A percentile compares a stretch with the other conserved stretches of the same genome.
These are phyloP conservation scores for Catharus minimus DNA, from an alignment of 2,113 vertebrate species.

Conservation along the genomic window DNA sequence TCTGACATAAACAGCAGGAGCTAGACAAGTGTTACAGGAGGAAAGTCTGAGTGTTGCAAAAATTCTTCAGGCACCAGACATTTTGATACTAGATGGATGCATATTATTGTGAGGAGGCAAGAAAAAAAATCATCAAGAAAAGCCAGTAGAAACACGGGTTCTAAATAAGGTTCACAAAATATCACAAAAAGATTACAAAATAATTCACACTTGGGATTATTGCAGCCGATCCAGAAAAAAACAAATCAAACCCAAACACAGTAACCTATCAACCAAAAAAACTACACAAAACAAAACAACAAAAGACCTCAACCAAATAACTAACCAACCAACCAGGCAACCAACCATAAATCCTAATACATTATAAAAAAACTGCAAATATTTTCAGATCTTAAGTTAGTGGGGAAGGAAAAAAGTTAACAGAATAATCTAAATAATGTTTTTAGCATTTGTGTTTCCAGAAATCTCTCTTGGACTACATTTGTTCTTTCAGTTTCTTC, in stretches of 20 bases:
- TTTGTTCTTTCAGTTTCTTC: neutral
- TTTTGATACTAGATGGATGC: neutral
- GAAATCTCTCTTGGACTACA: neutral
- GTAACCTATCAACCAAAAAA: neutral
- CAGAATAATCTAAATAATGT: neutral
- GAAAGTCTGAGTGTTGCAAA: neutral
- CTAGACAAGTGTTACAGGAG: neutral
- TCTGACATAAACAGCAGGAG: neutral
- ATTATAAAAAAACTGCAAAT: neutral
- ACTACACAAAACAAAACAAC: neutral
- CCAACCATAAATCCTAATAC: neutral
- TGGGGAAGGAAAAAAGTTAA: neutral
- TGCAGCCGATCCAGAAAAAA: neutral
- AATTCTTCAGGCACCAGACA: neutral
- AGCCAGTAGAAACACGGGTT: neutral
- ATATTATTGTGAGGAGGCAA: neutral
- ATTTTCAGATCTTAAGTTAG: neutral
- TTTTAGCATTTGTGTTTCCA: neutral
- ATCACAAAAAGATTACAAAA: neutral
- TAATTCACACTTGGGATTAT: neutral
- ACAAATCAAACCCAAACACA: neutral
- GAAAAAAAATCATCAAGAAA: neutral
- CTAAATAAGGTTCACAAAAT: neutral
- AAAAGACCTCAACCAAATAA: neutral
- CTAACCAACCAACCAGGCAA: neutral